These are phyloP conservation scores for Pogonomyrmex barbatus DNA, from an alignment of 1,140 invertebrate genomes.

Conservation along the genomic window DNA sequence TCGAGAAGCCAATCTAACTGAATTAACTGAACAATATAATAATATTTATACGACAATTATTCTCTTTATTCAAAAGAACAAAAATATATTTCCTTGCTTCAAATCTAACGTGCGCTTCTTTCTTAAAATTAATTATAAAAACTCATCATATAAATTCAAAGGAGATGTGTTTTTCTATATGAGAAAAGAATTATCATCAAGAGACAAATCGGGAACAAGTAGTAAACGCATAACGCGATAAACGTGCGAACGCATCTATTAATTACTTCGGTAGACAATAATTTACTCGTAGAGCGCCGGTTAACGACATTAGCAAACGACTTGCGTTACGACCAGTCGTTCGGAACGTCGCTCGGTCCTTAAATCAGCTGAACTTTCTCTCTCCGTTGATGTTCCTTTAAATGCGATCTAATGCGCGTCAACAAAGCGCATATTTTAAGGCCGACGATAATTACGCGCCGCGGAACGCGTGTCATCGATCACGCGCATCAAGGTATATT, in stretches of 20 bases:
- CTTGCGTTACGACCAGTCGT: constrained; percentile 28
- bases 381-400: constrained; percentile 45
- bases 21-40: constrained; percentile 8
- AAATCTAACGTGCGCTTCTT: too few species aligned
- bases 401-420: constrained; percentile 53
- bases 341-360: constrained; percentile 2
- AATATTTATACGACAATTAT: background rate
- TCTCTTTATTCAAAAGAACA: background rate
- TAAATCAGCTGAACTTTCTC: constrained; percentile 54
- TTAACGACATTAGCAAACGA: constrained; percentile 33
- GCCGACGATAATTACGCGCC: constrained; percentile 34
- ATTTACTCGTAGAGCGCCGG: constrained; percentile 1
- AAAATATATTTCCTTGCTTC: background rate
- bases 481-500: constrained; percentile 32
- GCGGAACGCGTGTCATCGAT: constrained; percentile 47
- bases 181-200: background rate
- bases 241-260: background rate
- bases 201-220: background rate
- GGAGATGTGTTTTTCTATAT: too few species aligned
- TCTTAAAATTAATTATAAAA: too few species aligned
- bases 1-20: background rate
- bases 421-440: constrained; percentile 55
- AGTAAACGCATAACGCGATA: constrained; percentile 1
- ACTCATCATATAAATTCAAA: too few species aligned
- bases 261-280: constrained; percentile 35